Conservation (phyloP, 2,888 invertebrate species). For the Adelphocoris suturalis region DNA sequence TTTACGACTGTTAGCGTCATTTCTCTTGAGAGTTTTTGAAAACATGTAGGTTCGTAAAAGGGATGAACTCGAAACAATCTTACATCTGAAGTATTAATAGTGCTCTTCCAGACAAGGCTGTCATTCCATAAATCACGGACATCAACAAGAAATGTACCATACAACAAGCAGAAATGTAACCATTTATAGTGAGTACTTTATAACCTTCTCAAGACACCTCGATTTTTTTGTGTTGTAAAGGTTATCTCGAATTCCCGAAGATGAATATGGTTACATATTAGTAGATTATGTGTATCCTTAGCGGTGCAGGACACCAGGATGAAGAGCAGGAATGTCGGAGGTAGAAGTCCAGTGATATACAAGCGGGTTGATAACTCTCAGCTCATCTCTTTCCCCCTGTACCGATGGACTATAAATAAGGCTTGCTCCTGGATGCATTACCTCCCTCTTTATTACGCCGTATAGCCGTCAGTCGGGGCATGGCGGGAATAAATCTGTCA, state of each 20-base stretch:
- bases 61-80: conserved; percentile 1
- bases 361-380: conserved; percentile 66
- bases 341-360: conserved; percentile 57
- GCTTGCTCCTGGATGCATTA: conserved; percentile 71
- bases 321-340: conserved; percentile 33
- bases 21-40: neutral
- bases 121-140: neutral
- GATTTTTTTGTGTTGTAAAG: conserved; percentile 36
- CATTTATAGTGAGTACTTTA: conserved; percentile 35
- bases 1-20: neutral
- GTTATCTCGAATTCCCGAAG: conserved; percentile 46
- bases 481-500: conserved; percentile 67
- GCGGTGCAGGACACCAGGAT: conserved; percentile 24
- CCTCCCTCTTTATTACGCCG: conserved; percentile 71
- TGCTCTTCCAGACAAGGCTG: neutral
- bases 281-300: conserved; percentile 50
- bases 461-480: conserved; percentile 69
- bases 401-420: conserved; percentile 71
- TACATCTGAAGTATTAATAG: conserved; percentile 5
- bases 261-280: conserved; percentile 61
- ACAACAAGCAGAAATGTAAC: conserved; percentile 45
- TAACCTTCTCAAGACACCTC: conserved; percentile 11
- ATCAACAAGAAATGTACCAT: conserved; percentile 29
- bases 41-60: neutral
- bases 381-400: conserved; percentile 61